Conservation (phyloP, 2,888 invertebrate genomes). For the Mylabris sibirica region DNA sequence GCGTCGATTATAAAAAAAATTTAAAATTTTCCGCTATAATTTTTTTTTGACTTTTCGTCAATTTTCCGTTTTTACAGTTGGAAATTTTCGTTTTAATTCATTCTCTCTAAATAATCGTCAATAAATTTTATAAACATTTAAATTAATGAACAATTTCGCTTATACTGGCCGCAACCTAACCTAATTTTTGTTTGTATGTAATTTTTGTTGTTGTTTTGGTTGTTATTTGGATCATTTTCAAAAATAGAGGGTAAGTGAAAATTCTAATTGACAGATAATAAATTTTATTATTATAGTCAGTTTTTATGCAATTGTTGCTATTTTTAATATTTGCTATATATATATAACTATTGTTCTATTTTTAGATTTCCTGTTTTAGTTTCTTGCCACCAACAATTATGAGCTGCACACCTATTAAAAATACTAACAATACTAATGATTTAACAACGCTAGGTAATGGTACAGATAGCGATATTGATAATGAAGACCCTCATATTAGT, state of each 20-base stretch:
- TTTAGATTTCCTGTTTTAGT: no score
- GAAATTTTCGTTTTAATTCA: no score
- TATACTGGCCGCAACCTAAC: neutral
- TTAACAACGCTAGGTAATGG: neutral
- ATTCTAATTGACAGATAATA: neutral
- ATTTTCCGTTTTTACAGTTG: no score
- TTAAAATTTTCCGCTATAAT: no score
- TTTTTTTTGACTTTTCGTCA: no score
- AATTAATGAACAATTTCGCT: no score
- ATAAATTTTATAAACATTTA: no score
- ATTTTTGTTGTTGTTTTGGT: neutral
- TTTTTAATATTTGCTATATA: no score
- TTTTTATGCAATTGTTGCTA: neutral
- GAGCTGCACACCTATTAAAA: neutral
- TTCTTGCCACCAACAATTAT: neutral
- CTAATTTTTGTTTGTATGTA: no score
- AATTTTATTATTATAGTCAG: neutral
- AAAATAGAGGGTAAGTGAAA: conserved; percentile 5
- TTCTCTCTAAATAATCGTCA: no score
- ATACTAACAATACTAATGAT: neutral
- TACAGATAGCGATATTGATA: conserved; percentile 18
- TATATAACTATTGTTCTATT: no score
- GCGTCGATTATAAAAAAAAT: no score
- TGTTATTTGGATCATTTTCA: conserved; percentile 7
- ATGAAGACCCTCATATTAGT: conserved; percentile 47